Conservation (phyloP, 2,797 vertebrate genomes). For the Onychomys torridus region DNA sequence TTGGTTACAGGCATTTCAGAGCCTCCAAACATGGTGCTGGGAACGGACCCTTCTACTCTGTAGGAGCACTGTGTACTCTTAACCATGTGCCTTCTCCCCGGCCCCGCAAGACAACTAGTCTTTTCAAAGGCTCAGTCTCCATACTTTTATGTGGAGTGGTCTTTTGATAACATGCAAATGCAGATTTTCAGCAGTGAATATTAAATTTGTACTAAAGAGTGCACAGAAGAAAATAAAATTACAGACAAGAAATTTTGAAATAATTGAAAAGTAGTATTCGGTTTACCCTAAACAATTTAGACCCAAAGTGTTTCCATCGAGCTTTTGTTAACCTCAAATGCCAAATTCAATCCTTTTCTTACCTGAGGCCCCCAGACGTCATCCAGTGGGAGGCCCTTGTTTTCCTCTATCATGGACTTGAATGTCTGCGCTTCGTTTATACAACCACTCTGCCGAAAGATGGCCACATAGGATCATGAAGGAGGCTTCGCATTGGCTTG, state of each 20-base stretch:
- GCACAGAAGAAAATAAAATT: background rate
- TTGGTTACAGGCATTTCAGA: background rate
- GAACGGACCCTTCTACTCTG: background rate
- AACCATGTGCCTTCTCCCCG: background rate
- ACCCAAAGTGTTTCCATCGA: background rate
- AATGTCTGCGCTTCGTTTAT: conserved; percentile 72
- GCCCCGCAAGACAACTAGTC: background rate
- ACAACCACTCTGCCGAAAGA: conserved; percentile 78
- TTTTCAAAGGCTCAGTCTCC: background rate
- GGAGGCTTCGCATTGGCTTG: background rate
- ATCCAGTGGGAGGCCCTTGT: conserved; percentile 11
- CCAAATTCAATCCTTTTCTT: conserved; percentile 30
- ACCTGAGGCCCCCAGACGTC: conserved; percentile 77
- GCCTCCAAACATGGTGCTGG: background rate
- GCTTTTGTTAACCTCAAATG: background rate
- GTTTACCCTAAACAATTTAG: conserved; percentile 37
- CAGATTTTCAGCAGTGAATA: background rate
- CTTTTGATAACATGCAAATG: background rate
- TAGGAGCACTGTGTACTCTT: background rate
- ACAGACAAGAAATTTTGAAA: conserved; percentile 33
- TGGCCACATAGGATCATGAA: background rate
- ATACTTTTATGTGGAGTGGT: background rate
- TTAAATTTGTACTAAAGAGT: background rate
- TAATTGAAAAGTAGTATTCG: conserved; percentile 8
- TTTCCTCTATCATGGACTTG: conserved; percentile 48